Percentiles rank a stretch among this genome's conserved stretches.
These are phyloP conservation scores for Folsomia candida DNA, from an alignment of 2,888 invertebrate genomes.

Conservation along the genomic window DNA sequence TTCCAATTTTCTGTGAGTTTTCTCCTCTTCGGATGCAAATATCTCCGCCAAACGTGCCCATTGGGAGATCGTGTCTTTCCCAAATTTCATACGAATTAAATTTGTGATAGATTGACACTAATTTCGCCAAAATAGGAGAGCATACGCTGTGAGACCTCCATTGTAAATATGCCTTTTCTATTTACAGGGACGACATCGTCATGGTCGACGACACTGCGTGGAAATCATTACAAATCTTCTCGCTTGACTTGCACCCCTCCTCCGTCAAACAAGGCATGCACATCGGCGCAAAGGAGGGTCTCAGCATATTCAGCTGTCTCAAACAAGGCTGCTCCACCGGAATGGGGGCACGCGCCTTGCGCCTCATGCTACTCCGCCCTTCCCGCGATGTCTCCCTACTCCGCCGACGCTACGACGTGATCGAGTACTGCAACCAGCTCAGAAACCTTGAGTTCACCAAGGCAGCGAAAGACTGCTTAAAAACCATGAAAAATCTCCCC, in stretches of 20 bases:
- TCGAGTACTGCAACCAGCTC: slow-evolving; percentile 66
- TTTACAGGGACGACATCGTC: slow-evolving; percentile 65
- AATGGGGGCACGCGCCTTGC: slow-evolving; percentile 62
- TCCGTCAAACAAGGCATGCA: slow-evolving; percentile 66
- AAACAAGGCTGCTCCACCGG: slow-evolving; percentile 67
- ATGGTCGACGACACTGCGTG: slow-evolving; percentile 70
- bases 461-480: slow-evolving; percentile 63
- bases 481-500: slow-evolving; percentile 63
- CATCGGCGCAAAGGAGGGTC: slow-evolving; percentile 63
- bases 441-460: slow-evolving; percentile 64
- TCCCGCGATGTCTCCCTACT: slow-evolving; percentile 63
- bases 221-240: slow-evolving; percentile 74
- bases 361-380: slow-evolving; percentile 70
- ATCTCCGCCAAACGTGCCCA: too few relatives aligned
- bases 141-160: too few relatives aligned
- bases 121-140: too few relatives aligned
- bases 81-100: too few relatives aligned
- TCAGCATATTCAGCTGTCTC: slow-evolving; percentile 70
- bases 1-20: too few relatives aligned
- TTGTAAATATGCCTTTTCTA: not conserved
- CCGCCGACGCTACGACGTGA: slow-evolving; percentile 66
- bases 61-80: too few relatives aligned
- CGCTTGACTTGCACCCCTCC: slow-evolving; percentile 69
- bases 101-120: too few relatives aligned
- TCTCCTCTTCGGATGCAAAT: too few relatives aligned